A percentile compares a stretch with the other conserved stretches of the same genome.
Conservation (phyloP, 2,797 vertebrate species). For the Mallotus villosus region DNA sequence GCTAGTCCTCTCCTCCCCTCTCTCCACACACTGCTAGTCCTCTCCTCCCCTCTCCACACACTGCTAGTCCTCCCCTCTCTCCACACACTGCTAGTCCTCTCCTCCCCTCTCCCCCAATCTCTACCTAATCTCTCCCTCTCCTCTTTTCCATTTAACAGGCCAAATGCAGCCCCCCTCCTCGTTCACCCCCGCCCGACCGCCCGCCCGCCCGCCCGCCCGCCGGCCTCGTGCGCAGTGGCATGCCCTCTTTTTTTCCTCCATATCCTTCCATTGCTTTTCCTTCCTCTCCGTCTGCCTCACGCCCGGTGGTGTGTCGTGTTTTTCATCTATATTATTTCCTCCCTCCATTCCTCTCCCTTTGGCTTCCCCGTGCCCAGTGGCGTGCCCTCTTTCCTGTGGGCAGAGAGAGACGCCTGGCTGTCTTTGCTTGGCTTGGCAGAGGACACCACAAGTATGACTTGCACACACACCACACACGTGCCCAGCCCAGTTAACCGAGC, state of each 20-base stretch:
- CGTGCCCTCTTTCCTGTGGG: slow-evolving; percentile 2
- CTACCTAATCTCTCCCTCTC: neutral
- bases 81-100: neutral
- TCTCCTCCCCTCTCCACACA: neutral
- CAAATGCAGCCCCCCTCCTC: neutral
- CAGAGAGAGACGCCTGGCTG: slow-evolving; percentile 2
- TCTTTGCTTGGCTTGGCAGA: slow-evolving; percentile 6
- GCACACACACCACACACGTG: slow-evolving; percentile 1
- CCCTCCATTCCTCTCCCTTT: neutral
- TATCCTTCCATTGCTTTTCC: neutral
- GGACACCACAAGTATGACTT: slow-evolving; percentile 6
- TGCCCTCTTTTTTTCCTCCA: neutral
- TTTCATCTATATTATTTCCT: neutral
- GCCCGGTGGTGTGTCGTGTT: no score
- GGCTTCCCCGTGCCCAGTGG: neutral
- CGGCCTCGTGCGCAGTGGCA: slow-evolving; percentile 2
- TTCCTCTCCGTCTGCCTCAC: neutral
- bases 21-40: no score
- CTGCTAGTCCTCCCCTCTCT: neutral
- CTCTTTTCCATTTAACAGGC: neutral
- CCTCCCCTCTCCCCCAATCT: neutral
- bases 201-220: neutral
- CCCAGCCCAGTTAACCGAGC: slow-evolving; percentile 5
- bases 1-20: neutral
- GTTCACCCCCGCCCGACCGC: neutral